Evolutionary conservation across 2,797 vertebrate genomes (phyloP), one percentile per base, ranked within the genome.

Genomic region (Sardinella longiceps): DNA sequence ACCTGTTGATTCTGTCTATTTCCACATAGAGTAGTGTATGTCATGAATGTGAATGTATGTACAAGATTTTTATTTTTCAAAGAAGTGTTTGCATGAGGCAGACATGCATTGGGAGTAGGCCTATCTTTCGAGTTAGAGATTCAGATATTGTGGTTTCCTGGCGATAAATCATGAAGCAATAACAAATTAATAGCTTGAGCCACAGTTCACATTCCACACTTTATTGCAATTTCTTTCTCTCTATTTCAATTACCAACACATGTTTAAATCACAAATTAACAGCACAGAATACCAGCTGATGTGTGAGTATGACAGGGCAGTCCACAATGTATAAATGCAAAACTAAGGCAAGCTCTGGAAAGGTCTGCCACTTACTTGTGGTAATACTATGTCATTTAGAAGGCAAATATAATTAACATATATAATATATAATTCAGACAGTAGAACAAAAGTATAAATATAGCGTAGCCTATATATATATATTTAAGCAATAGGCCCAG

Each of bases 121-220:
- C n/a, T n/a, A 77, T 39, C 33, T 37, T 77, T 7, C 23, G 30
- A 33, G n/a, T n/a, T n/a, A n/a, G n/a, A n/a, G n/a, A 74, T 74
- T 15, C 18, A 37, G 18, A 18, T 30, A 23, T 5, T 33, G 70
- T 43, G 70, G 66, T 74, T 77, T 77, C n/a, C 20, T 23, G 37
- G 11, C 43, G 15, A 77, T 77, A 77, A 77, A 77, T 77, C 37
- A 77, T 39, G 5, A 43, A 33, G 70, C 33, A 77, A 37, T 39
- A 77, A 74, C 66, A 74, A 18, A 33, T 28, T 39, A 66, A 70
- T 25, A 12, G 28, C 63, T 74, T 33, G 14, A 37, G 33, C 66
- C 66, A 43, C 70, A 77, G 70, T 43, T 20, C 18, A 77, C 70
- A 77, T 77, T 77, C 70, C 70, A 77, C 37, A 43, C 7, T 77